A percentile compares a stretch with the other conserved stretches of the same genome.
phyloP scores from a whole-genome alignment of 2,113 vertebrate genomes.

The Burhinus oedicnemus region DNA sequence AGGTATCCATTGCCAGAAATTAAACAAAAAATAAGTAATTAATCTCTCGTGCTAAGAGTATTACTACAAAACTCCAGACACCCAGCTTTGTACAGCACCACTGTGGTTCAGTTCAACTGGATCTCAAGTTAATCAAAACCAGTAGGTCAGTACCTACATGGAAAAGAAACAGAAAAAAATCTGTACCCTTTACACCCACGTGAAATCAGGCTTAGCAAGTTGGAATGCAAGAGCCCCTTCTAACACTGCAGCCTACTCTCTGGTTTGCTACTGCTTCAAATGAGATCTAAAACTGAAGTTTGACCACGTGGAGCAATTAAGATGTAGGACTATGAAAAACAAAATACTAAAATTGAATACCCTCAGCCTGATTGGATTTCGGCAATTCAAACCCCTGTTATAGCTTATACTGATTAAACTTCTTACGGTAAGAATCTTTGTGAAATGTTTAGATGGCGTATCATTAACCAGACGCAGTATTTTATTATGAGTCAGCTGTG shows the following conservation, averaged over 20 bases:
- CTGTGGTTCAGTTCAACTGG: fast-evolving
- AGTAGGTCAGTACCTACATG: background rate
- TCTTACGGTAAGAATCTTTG: fast-evolving
- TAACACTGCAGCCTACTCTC: fast-evolving
- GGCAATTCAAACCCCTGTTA: background rate
- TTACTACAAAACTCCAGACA: background rate
- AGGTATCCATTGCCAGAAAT: background rate
- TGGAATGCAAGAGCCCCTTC: fast-evolving
- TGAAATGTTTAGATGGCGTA: fast-evolving
- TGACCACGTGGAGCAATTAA: background rate
- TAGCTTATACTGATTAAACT: fast-evolving
- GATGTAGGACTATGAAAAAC: fast-evolving
- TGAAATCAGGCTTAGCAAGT: fast-evolving
- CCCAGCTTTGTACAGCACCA: background rate
- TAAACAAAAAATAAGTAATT: background rate
- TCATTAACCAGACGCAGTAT: fast-evolving
- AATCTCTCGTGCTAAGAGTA: background rate
- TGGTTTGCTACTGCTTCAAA: background rate
- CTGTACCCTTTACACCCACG: fast-evolving
- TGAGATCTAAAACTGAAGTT: background rate
- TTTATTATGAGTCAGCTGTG: background rate
- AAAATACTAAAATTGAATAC: fast-evolving
- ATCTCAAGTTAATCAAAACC: background rate
- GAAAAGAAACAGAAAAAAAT: background rate
- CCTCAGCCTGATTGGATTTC: background rate